A percentile compares a stretch with the other conserved stretches of the same genome.
These are phyloP conservation scores for Chelonoidis abingdonii DNA, from an alignment of 2,113 vertebrate species.

Conservation along the genomic window DNA sequence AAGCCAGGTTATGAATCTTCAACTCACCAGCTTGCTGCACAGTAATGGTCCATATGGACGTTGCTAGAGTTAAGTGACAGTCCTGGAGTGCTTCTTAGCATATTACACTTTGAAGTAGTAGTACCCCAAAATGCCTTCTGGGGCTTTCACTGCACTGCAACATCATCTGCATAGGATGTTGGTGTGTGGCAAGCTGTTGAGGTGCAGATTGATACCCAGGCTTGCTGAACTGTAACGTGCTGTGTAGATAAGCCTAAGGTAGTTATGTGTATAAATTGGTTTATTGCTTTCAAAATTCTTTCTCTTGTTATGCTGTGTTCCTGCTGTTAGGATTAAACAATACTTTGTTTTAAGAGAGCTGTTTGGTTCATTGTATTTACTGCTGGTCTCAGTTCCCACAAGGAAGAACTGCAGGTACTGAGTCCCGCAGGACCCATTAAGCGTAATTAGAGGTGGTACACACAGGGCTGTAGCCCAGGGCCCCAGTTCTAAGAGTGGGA, in stretches of 20 bases:
- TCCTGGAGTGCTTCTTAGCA: background rate
- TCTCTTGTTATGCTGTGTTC: background rate
- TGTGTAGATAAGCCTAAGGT: background rate
- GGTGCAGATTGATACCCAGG: no score
- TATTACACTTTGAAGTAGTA: background rate
- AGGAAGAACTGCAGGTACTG: background rate
- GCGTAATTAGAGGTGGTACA: background rate
- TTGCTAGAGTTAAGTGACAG: background rate
- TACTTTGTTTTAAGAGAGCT: background rate
- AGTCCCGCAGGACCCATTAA: background rate
- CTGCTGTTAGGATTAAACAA: background rate
- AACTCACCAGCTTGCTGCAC: background rate
- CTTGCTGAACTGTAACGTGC: background rate
- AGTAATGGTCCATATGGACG: background rate
- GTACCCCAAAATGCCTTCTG: background rate
- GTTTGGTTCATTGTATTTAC: background rate
- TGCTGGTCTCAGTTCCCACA: background rate
- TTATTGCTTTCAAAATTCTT: background rate
- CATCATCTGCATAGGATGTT: background rate
- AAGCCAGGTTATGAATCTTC: background rate
- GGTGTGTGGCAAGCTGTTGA: background rate
- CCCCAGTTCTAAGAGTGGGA: background rate
- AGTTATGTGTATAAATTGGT: background rate
- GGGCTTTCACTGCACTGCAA: background rate
- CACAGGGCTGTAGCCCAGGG: background rate